A percentile compares a stretch with the other conserved stretches of the same genome.
phyloP scores from a whole-genome alignment of 2,888 invertebrate species.

The Phragmatobia fuliginosa region DNA sequence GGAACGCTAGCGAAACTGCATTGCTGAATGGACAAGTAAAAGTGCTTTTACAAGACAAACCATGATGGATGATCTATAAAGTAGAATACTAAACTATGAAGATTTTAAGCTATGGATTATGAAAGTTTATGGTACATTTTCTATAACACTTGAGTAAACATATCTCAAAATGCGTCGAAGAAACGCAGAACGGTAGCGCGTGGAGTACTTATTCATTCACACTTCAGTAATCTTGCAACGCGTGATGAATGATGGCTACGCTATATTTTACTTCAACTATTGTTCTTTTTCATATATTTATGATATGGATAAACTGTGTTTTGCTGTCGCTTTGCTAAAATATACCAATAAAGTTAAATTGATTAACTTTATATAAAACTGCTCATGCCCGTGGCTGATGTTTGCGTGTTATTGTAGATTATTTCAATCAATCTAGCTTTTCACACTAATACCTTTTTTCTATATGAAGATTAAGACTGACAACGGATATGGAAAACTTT shows the following conservation, averaged over 20 bases:
- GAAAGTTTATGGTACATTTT: slow-evolving; percentile 5
- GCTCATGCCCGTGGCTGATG: not conserved
- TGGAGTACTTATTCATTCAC: slow-evolving; percentile 22
- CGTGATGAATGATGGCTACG: slow-evolving; percentile 20
- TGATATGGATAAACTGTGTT: slow-evolving; percentile 4
- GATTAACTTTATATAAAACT: not conserved
- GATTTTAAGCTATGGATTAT: slow-evolving; percentile 9
- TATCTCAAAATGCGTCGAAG: slow-evolving; percentile 13
- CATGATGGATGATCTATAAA: not conserved
- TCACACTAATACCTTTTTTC: not conserved
- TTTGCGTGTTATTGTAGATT: not conserved
- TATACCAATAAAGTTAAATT: not conserved
- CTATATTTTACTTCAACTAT: slow-evolving; percentile 16
- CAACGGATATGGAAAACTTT: not conserved
- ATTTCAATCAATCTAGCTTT: not conserved
- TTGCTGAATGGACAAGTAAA: slow-evolving; percentile 28
- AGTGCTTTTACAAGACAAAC: slow-evolving; percentile 28
- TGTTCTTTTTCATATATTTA: slow-evolving; percentile 12
- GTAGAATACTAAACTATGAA: not conserved
- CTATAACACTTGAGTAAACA: slow-evolving; percentile 14
- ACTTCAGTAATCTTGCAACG: slow-evolving; percentile 21
- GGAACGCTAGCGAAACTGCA: slow-evolving; percentile 30
- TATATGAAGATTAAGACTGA: not conserved
- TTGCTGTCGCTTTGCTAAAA: not conserved
- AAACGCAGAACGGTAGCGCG: slow-evolving; percentile 15